A percentile compares a stretch with the other conserved stretches of the same genome.
phyloP scores from a whole-genome alignment of 2,797 vertebrate genomes.

The Microctenopoma steveboyesi region DNA sequence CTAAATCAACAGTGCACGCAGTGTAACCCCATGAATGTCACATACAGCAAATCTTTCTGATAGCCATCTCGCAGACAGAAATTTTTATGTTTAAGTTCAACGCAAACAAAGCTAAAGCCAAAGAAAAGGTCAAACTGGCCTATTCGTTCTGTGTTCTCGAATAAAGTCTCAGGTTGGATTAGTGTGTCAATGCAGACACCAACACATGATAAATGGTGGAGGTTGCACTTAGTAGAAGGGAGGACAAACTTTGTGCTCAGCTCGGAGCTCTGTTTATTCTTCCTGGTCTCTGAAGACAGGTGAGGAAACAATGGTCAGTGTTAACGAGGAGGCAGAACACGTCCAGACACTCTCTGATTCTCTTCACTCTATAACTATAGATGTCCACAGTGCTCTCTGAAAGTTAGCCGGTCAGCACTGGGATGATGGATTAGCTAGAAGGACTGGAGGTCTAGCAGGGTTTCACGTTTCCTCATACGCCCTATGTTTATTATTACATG shows the following conservation, averaged over 20 bases:
- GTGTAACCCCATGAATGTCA: conserved; percentile 46
- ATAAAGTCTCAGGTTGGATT: conserved; percentile 54
- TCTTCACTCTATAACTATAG: conserved; percentile 34
- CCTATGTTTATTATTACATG: conserved; percentile 71
- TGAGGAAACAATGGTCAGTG: conserved; percentile 64
- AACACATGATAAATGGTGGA: conserved; percentile 74
- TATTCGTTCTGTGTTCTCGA: conserved; percentile 52
- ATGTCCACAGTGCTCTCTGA: conserved; percentile 35
- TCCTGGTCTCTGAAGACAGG: conserved; percentile 63
- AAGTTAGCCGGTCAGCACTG: conserved; percentile 64
- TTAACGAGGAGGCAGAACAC: conserved; percentile 20
- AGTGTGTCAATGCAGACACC: conserved; percentile 41
- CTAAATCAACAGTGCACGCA: conserved; percentile 49
- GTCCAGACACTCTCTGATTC: conserved; percentile 30
- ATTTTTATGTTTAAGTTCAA: conserved; percentile 46
- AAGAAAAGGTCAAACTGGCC: conserved; percentile 36
- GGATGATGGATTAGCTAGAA: conserved; percentile 72
- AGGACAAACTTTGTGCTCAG: conserved; percentile 73
- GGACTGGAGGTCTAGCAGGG: conserved; percentile 55
- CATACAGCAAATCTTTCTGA: conserved; percentile 52
- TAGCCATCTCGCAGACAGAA: conserved; percentile 69
- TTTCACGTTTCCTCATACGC: conserved; percentile 61
- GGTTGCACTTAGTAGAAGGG: conserved; percentile 76
- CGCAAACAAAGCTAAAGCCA: conserved; percentile 54
- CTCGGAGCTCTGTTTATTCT: conserved; percentile 74